Base-by-base conservation (phyloP, 2,888 invertebrate species). In the Tiliacea citrago region DNA sequence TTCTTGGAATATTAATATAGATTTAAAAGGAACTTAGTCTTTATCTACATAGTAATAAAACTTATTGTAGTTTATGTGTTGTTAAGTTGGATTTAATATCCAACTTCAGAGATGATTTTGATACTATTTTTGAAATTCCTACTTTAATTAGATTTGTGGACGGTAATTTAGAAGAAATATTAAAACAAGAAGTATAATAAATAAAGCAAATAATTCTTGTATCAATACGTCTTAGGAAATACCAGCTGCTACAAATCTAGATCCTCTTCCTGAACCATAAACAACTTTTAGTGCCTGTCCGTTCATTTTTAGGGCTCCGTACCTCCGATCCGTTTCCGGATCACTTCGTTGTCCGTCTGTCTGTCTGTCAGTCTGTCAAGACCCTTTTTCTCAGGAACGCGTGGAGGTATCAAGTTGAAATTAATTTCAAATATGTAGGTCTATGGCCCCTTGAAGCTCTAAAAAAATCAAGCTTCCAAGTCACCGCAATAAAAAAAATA, bases 191-290 rank as follows among this genome's bases (percentile, higher is more conserved):
- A 53, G 6, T 45, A 45, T 16, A 55, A 68, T 66, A 12, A 39
- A n/a, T n/a, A n/a, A 45, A 79, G 49, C 35, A 61, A 74, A 62
- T 53, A 68, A 47, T 62, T 57, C 68, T 57, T 57, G 51, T 84
- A 29, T 65, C 24, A 68, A 53, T 71, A 70, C 73, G 75, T 60
- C 65, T 69, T 63, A 75, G 63, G 66, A 86, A 77, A 51, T 65
- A 73, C 67, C 85, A 85, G 82, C 77, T 83, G 85, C 42, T 62
- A 68, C 67, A 65, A 71, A 82, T 85, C 85, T 85, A 71, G 73
- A 69, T 53, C 13, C 66, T 84, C 63, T 74, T 73, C 73, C 69
- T 65, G 69, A 51, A 51, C 21, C 72, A 75, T 84, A 73, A 81
- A 77, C 58, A 35, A 61, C 39, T 63, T 79, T 76, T 12, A 75